Evolutionary conservation across 2,888 invertebrate genomes (phyloP), one percentile per base, ranked within the genome.

Genomic region (Ectemnius cavifrons): DNA sequence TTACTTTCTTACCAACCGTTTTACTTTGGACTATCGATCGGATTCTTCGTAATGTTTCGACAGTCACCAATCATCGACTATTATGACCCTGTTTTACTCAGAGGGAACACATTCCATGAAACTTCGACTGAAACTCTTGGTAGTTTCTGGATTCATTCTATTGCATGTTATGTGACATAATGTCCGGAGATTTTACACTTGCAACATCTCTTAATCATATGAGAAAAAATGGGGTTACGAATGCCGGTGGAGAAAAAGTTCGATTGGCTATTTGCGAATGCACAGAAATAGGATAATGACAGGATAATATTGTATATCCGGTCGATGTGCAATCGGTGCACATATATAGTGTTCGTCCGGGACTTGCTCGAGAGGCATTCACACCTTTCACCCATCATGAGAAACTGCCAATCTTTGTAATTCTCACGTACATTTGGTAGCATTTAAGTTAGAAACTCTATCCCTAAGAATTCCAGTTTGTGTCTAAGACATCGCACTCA

Each of bases 351-450:
- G 23, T 52, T 62, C 61, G 37, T 20, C n/a, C 56, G 49, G 61
- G 67, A 13, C 52, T 73, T 65, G 57, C 64, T 27, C 52, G 64
- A 37, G 78, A 64, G 69, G 23, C 56, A 62, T 73, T 75, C 61
- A 63, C 74, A 74, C 68, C 71, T 75, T 71, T 75, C 71, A 67
- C 73, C 57, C 5, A 37, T 37, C 37, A 37, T 6, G 56, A n/a
- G 46, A 47, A 57, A 65, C 63, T 23, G 23, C 23, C 23, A 23
- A 23, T 23, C 23, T 23, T 23, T 23, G 23, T 23, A 23, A 23
- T 23, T 23, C 23, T 23, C 23, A 23, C 20, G 20, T 20, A 20
- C 23, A 23, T 23, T 23, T 23, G 2, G 23, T 23, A 2, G 23
- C 23, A 2, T 23, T 23, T 23, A 23, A 23, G 23, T 23, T 23